Evolutionary conservation across 2,113 vertebrate species (phyloP).

Genomic region (Geothlypis trichas): DNA sequence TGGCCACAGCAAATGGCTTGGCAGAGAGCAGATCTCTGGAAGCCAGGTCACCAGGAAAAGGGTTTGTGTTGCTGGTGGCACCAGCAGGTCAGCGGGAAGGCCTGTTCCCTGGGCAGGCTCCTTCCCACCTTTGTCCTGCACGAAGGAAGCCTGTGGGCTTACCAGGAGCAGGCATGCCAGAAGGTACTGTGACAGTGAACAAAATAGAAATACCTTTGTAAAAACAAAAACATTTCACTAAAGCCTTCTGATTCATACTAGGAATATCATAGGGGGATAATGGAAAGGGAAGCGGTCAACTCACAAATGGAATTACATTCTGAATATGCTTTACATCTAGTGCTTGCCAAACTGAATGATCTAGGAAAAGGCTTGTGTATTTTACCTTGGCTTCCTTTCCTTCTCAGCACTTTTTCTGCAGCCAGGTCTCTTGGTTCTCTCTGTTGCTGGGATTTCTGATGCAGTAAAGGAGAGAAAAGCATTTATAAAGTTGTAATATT

Average conservation of each 20-base stretch:
- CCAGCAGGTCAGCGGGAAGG: background rate
- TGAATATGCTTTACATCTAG: background rate
- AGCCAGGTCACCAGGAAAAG: background rate
- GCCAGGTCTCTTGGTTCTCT: background rate
- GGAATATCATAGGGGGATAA: background rate
- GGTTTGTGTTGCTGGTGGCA: background rate
- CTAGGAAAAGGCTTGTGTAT: background rate
- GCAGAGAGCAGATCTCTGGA: background rate
- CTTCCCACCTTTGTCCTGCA: slow-evolving; percentile 14
- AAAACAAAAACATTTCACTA: background rate
- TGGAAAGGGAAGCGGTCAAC: background rate
- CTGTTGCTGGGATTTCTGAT: background rate
- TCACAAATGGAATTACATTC: background rate
- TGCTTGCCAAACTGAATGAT: background rate
- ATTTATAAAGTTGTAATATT: background rate
- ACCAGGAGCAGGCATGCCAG: background rate
- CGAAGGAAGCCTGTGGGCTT: background rate
- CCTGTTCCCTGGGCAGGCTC: background rate
- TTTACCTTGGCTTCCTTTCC: background rate
- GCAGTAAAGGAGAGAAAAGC: background rate
- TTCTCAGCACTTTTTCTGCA: background rate
- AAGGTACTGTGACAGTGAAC: background rate
- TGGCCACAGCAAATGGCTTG: background rate
- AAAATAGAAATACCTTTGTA: background rate
- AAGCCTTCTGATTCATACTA: background rate